Percentiles rank a stretch among this genome's conserved stretches.
Evolutionary conservation across 1,140 invertebrate genomes (phyloP).

Genomic region (Magallana ariakensis): DNA sequence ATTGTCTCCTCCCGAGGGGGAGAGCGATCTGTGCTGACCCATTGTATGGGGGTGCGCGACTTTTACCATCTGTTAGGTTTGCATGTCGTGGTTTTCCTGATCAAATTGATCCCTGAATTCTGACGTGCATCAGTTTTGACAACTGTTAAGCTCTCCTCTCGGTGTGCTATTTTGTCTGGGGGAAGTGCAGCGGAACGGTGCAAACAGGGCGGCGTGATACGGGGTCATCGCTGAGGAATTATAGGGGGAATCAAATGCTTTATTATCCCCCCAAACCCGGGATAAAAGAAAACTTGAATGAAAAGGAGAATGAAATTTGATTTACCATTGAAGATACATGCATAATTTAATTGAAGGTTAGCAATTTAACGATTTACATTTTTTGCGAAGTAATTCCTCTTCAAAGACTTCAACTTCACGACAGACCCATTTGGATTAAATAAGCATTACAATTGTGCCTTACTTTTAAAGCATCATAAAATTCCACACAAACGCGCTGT

Average conservation of each 20-base stretch:
- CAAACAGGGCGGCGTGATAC: slow-evolving; percentile 32
- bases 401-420: neutral
- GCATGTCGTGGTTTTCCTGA: neutral
- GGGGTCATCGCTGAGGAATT: neutral
- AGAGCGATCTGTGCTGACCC: slow-evolving; percentile 12
- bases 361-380: neutral
- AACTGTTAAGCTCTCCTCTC: slow-evolving; percentile 21
- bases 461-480: slow-evolving; percentile 3
- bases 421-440: neutral
- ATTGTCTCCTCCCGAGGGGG: neutral
- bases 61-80: slow-evolving; percentile 31
- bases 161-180: slow-evolving; percentile 1
- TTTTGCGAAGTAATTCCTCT: slow-evolving; percentile 14
- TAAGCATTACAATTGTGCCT: neutral
- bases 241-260: slow-evolving; percentile 13
- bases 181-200: slow-evolving; percentile 27
- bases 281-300: slow-evolving; percentile 24
- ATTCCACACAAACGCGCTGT: neutral
- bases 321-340: slow-evolving; percentile 2
- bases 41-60: slow-evolving; percentile 2
- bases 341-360: slow-evolving; percentile 21
- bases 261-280: neutral
- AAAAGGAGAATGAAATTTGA: slow-evolving; percentile 16
- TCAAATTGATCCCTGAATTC: slow-evolving; percentile 27
- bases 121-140: slow-evolving; percentile 26